Conservation (phyloP, 2,113 vertebrate genomes). For the Xiphorhynchus elegans region DNA sequence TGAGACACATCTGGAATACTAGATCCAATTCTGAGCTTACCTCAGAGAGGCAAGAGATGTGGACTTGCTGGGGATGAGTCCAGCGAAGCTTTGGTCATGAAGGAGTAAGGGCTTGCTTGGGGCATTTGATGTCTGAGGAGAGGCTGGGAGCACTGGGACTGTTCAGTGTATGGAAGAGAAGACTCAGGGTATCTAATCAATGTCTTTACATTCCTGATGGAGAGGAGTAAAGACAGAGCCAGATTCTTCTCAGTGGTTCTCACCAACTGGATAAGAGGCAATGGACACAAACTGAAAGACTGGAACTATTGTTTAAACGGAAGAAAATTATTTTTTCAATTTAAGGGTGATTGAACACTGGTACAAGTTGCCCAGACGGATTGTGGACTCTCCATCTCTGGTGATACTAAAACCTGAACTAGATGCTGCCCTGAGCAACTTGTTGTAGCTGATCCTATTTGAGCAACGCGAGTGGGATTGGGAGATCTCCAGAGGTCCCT, state of each 20-base stretch:
- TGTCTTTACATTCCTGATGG: not conserved
- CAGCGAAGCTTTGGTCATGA: not conserved
- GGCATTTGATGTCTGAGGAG: not conserved
- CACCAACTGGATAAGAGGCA: not conserved
- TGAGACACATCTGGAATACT: not conserved
- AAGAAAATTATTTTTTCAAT: not conserved
- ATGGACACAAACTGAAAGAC: not conserved
- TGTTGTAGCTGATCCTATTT: not conserved
- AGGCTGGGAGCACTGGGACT: not conserved
- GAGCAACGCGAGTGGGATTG: not conserved
- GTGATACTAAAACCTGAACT: not conserved
- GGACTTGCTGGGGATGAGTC: not conserved
- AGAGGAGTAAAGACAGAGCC: not conserved
- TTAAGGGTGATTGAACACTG: not conserved
- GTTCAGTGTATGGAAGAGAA: not conserved
- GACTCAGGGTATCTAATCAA: not conserved
- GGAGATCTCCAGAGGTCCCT: not conserved
- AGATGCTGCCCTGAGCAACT: not conserved
- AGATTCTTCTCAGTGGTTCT: not conserved
- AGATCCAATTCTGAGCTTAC: not conserved
- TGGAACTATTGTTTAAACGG: not conserved
- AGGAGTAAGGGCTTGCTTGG: not conserved
- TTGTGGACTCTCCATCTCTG: not conserved
- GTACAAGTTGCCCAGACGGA: rapidly evolving
- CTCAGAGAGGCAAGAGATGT: not conserved